Conservation (phyloP, 2,797 vertebrate species). For the Protonibea diacanthus region DNA sequence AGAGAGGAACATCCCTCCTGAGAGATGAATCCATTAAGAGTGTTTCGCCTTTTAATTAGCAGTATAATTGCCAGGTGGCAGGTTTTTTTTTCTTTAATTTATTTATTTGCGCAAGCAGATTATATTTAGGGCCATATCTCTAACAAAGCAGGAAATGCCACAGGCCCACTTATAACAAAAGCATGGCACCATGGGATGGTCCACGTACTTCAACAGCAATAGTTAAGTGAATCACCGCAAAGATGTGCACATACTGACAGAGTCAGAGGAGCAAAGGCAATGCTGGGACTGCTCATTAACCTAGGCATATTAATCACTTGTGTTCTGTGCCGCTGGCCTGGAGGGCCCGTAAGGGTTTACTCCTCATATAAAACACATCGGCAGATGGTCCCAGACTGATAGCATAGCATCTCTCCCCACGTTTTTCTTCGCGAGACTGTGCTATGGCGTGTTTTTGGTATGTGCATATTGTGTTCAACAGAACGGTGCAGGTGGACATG, state of each 20-base stretch:
- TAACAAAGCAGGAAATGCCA: constrained; percentile 69
- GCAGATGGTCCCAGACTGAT: constrained; percentile 81
- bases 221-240: constrained; percentile 69
- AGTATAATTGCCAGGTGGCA: constrained; percentile 84
- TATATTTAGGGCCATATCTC: constrained; percentile 76
- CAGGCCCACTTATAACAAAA: constrained; percentile 58
- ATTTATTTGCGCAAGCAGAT: constrained; percentile 72
- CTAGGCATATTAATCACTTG: constrained; percentile 83
- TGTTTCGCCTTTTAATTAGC: constrained; percentile 85
- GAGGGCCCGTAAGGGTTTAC: constrained; percentile 68
- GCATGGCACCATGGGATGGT: constrained; percentile 50
- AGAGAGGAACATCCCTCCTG: constrained; percentile 67
- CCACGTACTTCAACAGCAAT: constrained; percentile 59
- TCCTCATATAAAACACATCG: constrained; percentile 76
- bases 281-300: constrained; percentile 81
- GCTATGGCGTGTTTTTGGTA: constrained; percentile 29
- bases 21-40: constrained; percentile 83
- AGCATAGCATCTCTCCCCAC: constrained; percentile 53
- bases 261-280: constrained; percentile 67
- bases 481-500: constrained; percentile 44
- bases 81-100: constrained; percentile 40
- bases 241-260: constrained; percentile 61
- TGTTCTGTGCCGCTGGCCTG: constrained; percentile 71
- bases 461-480: constrained; percentile 40
- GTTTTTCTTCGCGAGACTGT: constrained; percentile 31